These are phyloP conservation scores for Cryptus viduatorius DNA, from an alignment of 2,888 invertebrate species.

Conservation along the genomic window DNA sequence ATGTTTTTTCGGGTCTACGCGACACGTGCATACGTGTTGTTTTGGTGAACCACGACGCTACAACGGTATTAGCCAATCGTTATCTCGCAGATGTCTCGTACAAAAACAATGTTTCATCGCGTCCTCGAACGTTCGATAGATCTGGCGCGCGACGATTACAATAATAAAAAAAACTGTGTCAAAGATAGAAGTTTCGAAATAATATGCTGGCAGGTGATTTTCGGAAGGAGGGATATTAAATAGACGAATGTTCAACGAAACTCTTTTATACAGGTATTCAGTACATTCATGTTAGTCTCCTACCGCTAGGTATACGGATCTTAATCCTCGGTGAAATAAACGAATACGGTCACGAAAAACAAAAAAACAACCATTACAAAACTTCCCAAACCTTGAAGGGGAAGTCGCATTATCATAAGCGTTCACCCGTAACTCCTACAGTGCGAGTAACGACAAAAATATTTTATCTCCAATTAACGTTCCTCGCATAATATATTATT, in stretches of 20 bases:
- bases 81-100: no score
- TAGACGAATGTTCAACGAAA: slow-evolving; percentile 66
- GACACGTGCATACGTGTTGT: slow-evolving; percentile 21
- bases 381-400: slow-evolving; percentile 56
- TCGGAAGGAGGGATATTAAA: slow-evolving; percentile 33
- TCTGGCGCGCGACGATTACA: no score
- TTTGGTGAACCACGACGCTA: not conserved
- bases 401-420: slow-evolving; percentile 68
- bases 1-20: slow-evolving; percentile 44
- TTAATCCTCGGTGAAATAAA: slow-evolving; percentile 57
- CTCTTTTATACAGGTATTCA: slow-evolving; percentile 77
- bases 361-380: slow-evolving; percentile 61
- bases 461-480: slow-evolving; percentile 48
- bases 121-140: no score
- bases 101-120: no score
- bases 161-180: not conserved
- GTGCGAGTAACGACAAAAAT: slow-evolving; percentile 61
- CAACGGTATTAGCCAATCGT: no score
- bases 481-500: slow-evolving; percentile 48
- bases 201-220: not conserved
- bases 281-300: slow-evolving; percentile 75
- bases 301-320: slow-evolving; percentile 59
- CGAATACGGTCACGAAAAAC: slow-evolving; percentile 56
- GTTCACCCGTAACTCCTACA: slow-evolving; percentile 61
- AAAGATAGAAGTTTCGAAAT: no score